Percentiles rank a stretch among this genome's conserved stretches.
phyloP scores from a whole-genome alignment of 2,888 invertebrate genomes.

The Latheticus oryzae region DNA sequence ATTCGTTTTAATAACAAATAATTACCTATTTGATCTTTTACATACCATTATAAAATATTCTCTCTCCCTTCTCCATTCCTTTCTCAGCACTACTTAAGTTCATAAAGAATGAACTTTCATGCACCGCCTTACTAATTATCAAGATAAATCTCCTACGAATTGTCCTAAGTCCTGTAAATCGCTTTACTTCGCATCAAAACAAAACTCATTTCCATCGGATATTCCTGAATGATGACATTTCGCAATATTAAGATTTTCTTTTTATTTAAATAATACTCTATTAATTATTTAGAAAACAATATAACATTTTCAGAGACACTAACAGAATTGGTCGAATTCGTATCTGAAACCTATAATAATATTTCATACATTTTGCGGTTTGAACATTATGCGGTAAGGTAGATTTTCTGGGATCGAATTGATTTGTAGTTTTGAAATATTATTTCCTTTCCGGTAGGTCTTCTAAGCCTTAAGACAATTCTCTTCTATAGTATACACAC shows the following conservation, averaged over 20 bases:
- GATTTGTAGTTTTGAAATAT: constrained; percentile 65
- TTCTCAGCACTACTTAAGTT: constrained; percentile 21
- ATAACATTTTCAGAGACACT: constrained; percentile 22
- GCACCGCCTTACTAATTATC: constrained; percentile 41
- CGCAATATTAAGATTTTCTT: no score
- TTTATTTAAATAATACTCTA: no score
- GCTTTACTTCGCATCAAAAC: constrained; percentile 34
- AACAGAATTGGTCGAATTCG: constrained; percentile 30
- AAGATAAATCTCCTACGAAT: constrained; percentile 36
- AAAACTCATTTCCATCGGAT: constrained; percentile 28
- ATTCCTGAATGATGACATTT: constrained; percentile 25
- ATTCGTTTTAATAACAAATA: constrained; percentile 62
- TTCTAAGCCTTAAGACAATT: constrained; percentile 29
- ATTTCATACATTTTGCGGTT: constrained; percentile 57
- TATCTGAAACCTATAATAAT: constrained; percentile 51
- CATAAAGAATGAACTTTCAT: constrained; percentile 39
- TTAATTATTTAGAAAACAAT: constrained; percentile 22
- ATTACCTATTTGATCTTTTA: constrained; percentile 60
- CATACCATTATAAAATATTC: constrained; percentile 37
- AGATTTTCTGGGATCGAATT: constrained; percentile 63
- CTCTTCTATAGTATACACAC: constrained; percentile 16
- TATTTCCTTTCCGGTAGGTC: constrained; percentile 54
- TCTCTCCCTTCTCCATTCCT: constrained; percentile 24
- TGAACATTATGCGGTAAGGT: constrained; percentile 40
- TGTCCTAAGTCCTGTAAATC: constrained; percentile 36